Evolutionary conservation across 2,797 vertebrate species (phyloP), one percentile per base, ranked within the genome.

Genomic region (Eptatretus atami): DNA sequence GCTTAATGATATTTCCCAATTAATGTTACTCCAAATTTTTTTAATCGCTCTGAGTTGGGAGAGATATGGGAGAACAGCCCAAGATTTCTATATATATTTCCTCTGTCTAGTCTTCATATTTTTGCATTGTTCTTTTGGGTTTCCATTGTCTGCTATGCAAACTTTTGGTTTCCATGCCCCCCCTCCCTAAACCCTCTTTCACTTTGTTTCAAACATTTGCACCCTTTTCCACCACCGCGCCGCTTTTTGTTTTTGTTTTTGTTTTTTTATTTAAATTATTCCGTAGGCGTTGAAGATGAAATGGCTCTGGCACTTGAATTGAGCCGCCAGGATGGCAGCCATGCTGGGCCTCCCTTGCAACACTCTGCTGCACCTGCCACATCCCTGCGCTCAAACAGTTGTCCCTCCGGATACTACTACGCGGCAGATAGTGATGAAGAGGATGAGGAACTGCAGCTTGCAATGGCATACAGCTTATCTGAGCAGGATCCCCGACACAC

Each of bases 401-500:
- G 78, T 1, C 74, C 77, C 2, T 79, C 81, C 1, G 77, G 75
- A 70, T 81, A 73, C 75, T 67, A 73, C 67, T 74, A 73, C 69
- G 69, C 71, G 3, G 4, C 65, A 65, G 57, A 19, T 61, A 54
- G 74, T 65, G 76, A 69, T 0, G 82, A 85, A 0, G 81, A 81
- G 2, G 82, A 86, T 0, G 88, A 96, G 75, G 86, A 88, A 65
- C 76, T 98, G 69, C 92, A 96, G 79, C 81, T 88, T 72, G 92
- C 90, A 67, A 79, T 98, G 81, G 90, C 87, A 53, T 93, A 77
- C 79, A 96, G 90, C 75, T 77, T 98, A 67, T 96, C 90, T 9
- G 90, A 95, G 77, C 79, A 87, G 81, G 90, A 96, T 69, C 77
- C 75, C n/a, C 57, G 57, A 25, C 57, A 25, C 57, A 61, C 57